Conservation (phyloP, 1,140 invertebrate genomes). For the Ips typographus region DNA sequence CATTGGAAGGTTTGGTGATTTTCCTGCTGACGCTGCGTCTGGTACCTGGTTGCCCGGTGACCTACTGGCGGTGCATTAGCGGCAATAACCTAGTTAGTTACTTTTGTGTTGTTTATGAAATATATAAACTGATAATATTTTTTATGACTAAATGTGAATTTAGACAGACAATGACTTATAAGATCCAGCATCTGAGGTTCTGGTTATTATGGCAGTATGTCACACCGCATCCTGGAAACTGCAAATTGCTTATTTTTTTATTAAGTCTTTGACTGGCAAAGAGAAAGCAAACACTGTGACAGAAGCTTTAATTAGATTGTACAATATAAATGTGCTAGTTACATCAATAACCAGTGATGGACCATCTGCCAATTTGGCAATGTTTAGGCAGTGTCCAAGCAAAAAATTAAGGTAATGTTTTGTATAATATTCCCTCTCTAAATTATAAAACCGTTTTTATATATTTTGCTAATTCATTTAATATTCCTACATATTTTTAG, state of each 20-base stretch:
- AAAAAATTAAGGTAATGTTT: neutral
- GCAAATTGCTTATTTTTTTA: slow-evolving; percentile 43
- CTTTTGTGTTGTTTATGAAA: no score
- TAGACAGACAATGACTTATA: slow-evolving; percentile 36
- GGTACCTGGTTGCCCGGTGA: no score
- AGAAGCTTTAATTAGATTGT: slow-evolving; percentile 28
- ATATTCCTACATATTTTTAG: neutral
- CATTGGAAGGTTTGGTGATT: no score
- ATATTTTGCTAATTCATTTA: neutral
- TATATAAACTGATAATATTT: no score
- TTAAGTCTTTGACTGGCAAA: slow-evolving; percentile 25
- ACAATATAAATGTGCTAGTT: slow-evolving; percentile 30
- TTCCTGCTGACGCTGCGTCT: no score
- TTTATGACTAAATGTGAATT: no score
- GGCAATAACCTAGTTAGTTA: no score
- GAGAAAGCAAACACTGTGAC: slow-evolving; percentile 35
- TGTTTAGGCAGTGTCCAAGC: slow-evolving; percentile 16
- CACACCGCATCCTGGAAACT: slow-evolving; percentile 44
- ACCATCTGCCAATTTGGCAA: slow-evolving; percentile 37
- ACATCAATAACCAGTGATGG: slow-evolving; percentile 41
- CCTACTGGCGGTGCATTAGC: no score
- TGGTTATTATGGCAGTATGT: slow-evolving; percentile 44
- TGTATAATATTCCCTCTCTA: no score
- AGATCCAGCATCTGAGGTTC: slow-evolving; percentile 41
- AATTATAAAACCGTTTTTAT: neutral